Evolutionary conservation across 2,888 invertebrate species (phyloP).

Genomic region (Thecocarcelia acutangulata): DNA sequence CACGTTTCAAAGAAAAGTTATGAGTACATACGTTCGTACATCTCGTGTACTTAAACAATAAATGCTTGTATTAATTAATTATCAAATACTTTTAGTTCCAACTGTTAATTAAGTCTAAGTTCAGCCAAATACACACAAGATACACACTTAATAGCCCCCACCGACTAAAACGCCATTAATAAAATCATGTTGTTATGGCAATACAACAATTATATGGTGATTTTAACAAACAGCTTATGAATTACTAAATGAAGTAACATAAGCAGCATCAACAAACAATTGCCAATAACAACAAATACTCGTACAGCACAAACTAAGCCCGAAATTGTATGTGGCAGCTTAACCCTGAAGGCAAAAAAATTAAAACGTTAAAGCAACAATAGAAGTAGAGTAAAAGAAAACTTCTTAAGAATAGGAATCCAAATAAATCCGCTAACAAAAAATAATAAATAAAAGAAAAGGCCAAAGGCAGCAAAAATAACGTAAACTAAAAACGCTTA

Average conservation of each 20-base stretch:
- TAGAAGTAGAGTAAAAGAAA: constrained; percentile 7
- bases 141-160: background rate
- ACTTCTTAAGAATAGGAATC: constrained; percentile 36
- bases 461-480: constrained; percentile 15
- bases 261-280: constrained; percentile 6
- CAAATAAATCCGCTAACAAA: constrained; percentile 66
- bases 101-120: constrained; percentile 7
- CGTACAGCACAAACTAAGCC: background rate
- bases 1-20: background rate
- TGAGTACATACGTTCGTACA: too few relatives aligned
- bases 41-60: too few relatives aligned
- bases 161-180: background rate
- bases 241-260: constrained; percentile 33
- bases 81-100: background rate
- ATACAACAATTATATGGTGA: constrained; percentile 56
- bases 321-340: constrained; percentile 14
- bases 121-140: background rate
- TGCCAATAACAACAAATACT: background rate
- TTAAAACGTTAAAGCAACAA: constrained; percentile 21
- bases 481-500: constrained; percentile 51
- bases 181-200: constrained; percentile 35
- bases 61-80: background rate
- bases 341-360: constrained; percentile 17
- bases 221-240: constrained; percentile 40
- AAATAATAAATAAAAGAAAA: constrained; percentile 31